Conservation (phyloP, 2,797 vertebrate species). For the Enteromius mattozi region DNA sequence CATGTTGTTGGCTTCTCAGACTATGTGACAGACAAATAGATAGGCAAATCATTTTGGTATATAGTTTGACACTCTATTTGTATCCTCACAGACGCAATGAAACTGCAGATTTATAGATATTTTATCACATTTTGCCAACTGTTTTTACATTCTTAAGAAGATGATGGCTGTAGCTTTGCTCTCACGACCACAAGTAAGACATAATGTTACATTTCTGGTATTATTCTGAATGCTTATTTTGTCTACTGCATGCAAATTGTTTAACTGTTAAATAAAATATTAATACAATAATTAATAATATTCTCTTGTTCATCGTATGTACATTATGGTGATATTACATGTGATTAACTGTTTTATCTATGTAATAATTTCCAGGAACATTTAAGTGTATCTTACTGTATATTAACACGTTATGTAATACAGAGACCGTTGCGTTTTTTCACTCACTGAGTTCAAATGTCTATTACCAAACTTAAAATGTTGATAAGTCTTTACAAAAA, state of each 20-base stretch:
- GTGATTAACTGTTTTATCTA: no score
- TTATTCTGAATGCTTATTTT: neutral
- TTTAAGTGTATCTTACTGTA: neutral
- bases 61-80: slow-evolving; percentile 23
- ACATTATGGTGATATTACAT: neutral
- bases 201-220: neutral
- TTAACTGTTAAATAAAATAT: neutral
- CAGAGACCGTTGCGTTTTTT: no score
- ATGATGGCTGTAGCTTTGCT: neutral
- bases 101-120: neutral
- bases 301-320: neutral
- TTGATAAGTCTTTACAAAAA: neutral
- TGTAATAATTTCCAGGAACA: neutral
- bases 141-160: neutral
- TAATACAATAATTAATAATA: neutral
- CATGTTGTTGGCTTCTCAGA: slow-evolving; percentile 8
- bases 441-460: neutral
- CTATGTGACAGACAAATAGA: neutral
- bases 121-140: neutral
- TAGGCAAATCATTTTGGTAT: slow-evolving; percentile 37
- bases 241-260: neutral
- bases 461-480: neutral
- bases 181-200: slow-evolving; percentile 13
- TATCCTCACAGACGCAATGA: slow-evolving; percentile 12
- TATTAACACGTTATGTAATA: neutral